Evolutionary conservation across 2,113 vertebrate species (phyloP).

Genomic region (Phalacrocorax pelagicus): DNA sequence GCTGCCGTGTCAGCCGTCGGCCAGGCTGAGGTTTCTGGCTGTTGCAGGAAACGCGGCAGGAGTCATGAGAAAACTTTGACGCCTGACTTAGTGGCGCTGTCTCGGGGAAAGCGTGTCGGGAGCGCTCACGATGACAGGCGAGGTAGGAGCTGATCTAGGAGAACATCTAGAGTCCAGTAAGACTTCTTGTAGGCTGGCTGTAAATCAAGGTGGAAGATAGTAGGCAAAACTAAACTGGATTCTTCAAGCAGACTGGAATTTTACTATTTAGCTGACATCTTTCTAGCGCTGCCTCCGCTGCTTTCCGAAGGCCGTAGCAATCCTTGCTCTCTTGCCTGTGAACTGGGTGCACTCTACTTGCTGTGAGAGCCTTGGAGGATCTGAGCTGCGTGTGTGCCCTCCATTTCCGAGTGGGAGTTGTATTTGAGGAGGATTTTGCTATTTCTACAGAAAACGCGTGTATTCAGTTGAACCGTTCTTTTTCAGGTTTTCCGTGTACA

Average conservation of each 20-base stretch:
- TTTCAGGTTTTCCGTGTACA: background rate
- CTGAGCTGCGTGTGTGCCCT: background rate
- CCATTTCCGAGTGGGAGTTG: background rate
- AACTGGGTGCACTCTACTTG: too few species aligned
- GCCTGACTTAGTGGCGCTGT: background rate
- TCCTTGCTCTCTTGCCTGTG: background rate
- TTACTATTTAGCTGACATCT: background rate
- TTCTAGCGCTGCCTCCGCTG: background rate
- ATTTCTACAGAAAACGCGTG: background rate
- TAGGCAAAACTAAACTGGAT: background rate
- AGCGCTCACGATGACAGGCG: rapidly evolving
- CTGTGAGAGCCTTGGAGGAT: background rate
- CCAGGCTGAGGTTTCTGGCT: background rate
- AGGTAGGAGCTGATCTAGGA: background rate
- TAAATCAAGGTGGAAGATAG: background rate
- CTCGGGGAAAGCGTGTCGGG: background rate
- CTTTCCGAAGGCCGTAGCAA: background rate
- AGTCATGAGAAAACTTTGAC: background rate
- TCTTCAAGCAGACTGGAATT: background rate
- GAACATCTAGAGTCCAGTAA: rapidly evolving
- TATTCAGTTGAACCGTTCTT: background rate
- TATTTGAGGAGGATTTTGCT: background rate
- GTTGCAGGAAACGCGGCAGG: background rate
- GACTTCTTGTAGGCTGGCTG: background rate
- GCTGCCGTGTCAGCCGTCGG: rapidly evolving